Percentiles rank a stretch among this genome's conserved stretches.
Evolutionary conservation across 2,797 vertebrate species (phyloP).

Genomic region (Phataginus tetradactyla): DNA sequence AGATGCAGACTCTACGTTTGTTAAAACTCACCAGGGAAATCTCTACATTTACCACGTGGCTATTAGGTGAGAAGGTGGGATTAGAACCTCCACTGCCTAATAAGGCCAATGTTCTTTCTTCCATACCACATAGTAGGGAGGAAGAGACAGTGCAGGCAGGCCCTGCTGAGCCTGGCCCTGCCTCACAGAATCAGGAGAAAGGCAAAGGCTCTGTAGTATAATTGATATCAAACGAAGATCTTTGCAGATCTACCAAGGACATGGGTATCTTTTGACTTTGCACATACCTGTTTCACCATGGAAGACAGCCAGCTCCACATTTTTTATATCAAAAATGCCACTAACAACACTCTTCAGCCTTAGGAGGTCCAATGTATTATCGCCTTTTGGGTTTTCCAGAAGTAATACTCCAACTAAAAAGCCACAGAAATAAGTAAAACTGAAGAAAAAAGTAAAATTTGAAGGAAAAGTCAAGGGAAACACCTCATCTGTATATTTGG

Average conservation of each 20-base stretch:
- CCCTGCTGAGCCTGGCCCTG: not conserved
- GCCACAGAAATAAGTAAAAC: conserved; percentile 66
- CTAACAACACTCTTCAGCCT: conserved; percentile 89
- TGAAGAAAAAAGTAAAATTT: not conserved
- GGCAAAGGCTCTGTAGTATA: not conserved
- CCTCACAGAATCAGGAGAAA: not conserved
- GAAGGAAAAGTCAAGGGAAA: not conserved
- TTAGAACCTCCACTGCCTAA: not conserved
- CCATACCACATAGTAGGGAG: not conserved
- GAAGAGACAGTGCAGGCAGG: not conserved
- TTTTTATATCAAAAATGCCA: conserved; percentile 92
- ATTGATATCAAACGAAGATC: not conserved
- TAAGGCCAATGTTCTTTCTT: not conserved
- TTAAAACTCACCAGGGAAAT: not conserved
- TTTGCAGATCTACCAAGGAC: not conserved
- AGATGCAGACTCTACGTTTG: not conserved
- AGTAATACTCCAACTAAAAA: conserved; percentile 93
- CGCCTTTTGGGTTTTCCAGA: conserved; percentile 97
- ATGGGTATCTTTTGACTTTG: not conserved
- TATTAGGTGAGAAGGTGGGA: not conserved
- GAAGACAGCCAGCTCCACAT: conserved; percentile 88
- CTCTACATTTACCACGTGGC: too few species aligned
- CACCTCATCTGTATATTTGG: not conserved
- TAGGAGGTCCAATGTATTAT: conserved; percentile 89
- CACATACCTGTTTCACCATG: conserved; percentile 89